Percentiles rank a stretch among this genome's conserved stretches.
These are phyloP conservation scores for Caenorhabditis remanei DNA, from an alignment of 1,140 invertebrate genomes.

Conservation along the genomic window DNA sequence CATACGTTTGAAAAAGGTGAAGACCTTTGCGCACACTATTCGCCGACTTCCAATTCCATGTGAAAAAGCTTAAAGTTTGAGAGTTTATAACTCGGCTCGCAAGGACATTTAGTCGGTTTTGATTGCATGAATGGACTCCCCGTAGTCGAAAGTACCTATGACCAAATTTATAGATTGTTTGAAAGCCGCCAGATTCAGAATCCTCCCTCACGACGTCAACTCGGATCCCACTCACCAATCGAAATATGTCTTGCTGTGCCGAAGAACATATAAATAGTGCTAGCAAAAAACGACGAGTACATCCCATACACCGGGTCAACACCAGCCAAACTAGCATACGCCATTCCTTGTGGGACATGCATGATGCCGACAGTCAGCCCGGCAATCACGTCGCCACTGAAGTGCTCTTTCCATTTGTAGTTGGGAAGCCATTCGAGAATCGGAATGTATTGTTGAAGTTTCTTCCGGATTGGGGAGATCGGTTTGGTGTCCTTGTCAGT, in stretches of 20 bases:
- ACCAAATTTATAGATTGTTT: neutral
- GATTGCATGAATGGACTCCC: too few relatives aligned
- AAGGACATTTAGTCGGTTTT: too few relatives aligned
- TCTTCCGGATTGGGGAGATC: neutral
- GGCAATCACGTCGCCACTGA: constrained; percentile 72
- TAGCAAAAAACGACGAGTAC: constrained; percentile 80
- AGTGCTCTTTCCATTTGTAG: constrained; percentile 67
- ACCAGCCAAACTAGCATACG: constrained; percentile 79
- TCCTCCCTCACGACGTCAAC: too few relatives aligned
- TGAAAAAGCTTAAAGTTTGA: too few relatives aligned
- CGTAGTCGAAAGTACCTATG: too few relatives aligned
- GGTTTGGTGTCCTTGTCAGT: neutral
- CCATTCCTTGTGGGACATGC: constrained; percentile 76
- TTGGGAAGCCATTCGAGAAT: constrained; percentile 65
- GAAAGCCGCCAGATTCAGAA: neutral
- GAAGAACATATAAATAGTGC: constrained; percentile 79
- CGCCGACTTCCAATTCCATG: too few relatives aligned
- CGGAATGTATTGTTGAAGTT: constrained; percentile 47
- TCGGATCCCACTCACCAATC: constrained; percentile 64
- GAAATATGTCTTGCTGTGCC: constrained; percentile 79
- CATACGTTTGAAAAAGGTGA: too few relatives aligned
- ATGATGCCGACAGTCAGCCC: constrained; percentile 70
- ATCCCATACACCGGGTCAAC: constrained; percentile 80
- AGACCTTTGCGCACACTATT: too few relatives aligned
- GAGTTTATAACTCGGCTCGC: too few relatives aligned